Base-by-base conservation (phyloP, 2,797 vertebrate genomes). In the Microchirus variegatus region DNA sequence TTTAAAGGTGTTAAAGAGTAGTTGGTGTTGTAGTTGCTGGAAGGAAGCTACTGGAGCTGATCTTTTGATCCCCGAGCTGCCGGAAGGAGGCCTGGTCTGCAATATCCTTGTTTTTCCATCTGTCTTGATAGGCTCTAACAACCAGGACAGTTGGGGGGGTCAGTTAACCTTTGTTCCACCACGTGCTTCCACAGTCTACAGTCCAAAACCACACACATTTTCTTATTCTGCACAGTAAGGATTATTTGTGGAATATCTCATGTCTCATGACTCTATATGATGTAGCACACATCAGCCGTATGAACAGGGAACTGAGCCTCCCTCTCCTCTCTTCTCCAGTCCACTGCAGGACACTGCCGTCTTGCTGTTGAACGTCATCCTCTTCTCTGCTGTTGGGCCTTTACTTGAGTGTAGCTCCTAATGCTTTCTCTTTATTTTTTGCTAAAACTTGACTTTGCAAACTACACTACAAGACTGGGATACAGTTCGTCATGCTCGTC, bases 41-140 rank as follows among this genome's bases (percentile, higher is more conserved):
- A 65, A 76, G 78, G 75, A 87, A 82, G 48, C 48, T 50, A 35
- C 48, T 48, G 46, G 76, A 82, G 63, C 77, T 42, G 53, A 78
- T 70, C 64, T 13, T 44, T 53, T 63, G 70, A 62, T 67, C 48
- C 59, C 42, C 12, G 51, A 75, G 83, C 82, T 63, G 73, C 86
- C 92, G 89, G 88, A 91, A 91, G 78, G 73, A 81, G 59, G 67
- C 73, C 75, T 61, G 67, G 74, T 67, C 55, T 53, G 62, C 38
- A 44, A 77, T 80, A 82, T 88, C 55, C 73, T 76, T 88, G 79
- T 91, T 89, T 88, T 86, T 89, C 77, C 81, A 70, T 87, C 83
- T 80, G 83, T 88, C 85, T 87, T 31, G 87, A 84, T 76, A 76
- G 81, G 80, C 73, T 58, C 54, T 85, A 75, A 70, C 77, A 85